These are phyloP conservation scores for Pseudoips prasinana DNA, from an alignment of 2,888 invertebrate species.

Conservation along the genomic window DNA sequence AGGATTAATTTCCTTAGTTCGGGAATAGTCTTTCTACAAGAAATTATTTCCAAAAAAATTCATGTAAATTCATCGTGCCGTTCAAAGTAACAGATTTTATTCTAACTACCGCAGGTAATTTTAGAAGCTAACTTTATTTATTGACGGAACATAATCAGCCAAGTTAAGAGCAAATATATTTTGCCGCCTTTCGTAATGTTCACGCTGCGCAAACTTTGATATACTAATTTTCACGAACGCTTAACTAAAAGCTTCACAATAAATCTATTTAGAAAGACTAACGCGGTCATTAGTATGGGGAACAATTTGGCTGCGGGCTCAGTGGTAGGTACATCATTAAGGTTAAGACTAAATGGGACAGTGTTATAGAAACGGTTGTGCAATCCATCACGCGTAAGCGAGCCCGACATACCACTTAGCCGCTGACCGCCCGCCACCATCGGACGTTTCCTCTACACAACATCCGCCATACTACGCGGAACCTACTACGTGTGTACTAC, in stretches of 20 bases:
- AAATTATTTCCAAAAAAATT: too few species aligned
- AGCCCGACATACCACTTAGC: slow-evolving; percentile 71
- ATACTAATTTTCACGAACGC: slow-evolving; percentile 11
- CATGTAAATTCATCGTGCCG: too few species aligned
- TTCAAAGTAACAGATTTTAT: too few species aligned
- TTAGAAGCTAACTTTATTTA: too few species aligned
- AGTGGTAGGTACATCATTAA: slow-evolving; percentile 45
- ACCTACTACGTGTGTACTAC: slow-evolving; percentile 34
- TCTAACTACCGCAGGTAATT: too few species aligned
- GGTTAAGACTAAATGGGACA: slow-evolving; percentile 53
- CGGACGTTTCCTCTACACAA: slow-evolving; percentile 50
- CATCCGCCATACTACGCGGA: slow-evolving; percentile 39
- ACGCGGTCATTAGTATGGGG: slow-evolving; percentile 42
- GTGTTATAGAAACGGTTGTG: slow-evolving; percentile 49
- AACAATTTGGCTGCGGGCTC: slow-evolving; percentile 36
- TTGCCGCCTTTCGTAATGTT: slow-evolving; percentile 4
- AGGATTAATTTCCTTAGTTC: too few species aligned
- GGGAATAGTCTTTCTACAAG: too few species aligned
- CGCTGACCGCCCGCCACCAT: slow-evolving; percentile 58
- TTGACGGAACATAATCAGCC: too few species aligned
- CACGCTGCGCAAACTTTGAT: slow-evolving; percentile 10
- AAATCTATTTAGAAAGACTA: slow-evolving; percentile 33
- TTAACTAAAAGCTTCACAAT: slow-evolving; percentile 22
- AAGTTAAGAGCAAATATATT: too few species aligned
- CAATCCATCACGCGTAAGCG: slow-evolving; percentile 69